Conservation (phyloP, 1,140 invertebrate genomes). For the Cydia amplana region DNA sequence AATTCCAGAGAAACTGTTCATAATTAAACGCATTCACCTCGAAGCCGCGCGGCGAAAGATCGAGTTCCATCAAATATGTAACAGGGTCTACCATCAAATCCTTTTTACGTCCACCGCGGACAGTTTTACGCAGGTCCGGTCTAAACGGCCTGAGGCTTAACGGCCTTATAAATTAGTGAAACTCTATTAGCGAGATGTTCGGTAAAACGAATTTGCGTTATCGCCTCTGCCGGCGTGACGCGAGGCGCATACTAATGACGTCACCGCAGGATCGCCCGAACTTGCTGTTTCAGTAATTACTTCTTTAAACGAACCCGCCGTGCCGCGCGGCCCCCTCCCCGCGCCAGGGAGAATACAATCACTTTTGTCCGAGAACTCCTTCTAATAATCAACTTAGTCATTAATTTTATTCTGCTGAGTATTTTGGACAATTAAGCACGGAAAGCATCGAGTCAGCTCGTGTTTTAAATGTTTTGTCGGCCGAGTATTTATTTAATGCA, state of each 20-base stretch:
- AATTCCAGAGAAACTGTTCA: slow-evolving; percentile 63
- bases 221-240: slow-evolving; percentile 67
- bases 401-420: slow-evolving; percentile 43
- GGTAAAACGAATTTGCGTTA: slow-evolving; percentile 78
- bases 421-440: slow-evolving; percentile 45
- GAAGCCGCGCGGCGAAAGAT: slow-evolving; percentile 57
- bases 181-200: slow-evolving; percentile 79
- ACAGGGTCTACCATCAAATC: slow-evolving; percentile 70
- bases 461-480: slow-evolving; percentile 1
- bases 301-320: slow-evolving; percentile 72
- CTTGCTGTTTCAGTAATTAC: slow-evolving; percentile 72
- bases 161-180: slow-evolving; percentile 78
- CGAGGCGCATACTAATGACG: slow-evolving; percentile 70
- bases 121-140: slow-evolving; percentile 69
- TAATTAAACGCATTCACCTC: slow-evolving; percentile 70
- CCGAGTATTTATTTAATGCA: not conserved
- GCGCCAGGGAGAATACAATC: slow-evolving; percentile 48
- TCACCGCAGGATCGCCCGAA: slow-evolving; percentile 56
- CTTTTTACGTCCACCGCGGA: slow-evolving; percentile 72
- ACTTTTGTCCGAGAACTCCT: slow-evolving; percentile 56
- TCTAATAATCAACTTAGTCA: slow-evolving; percentile 59
- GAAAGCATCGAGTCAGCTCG: not conserved
- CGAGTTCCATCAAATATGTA: slow-evolving; percentile 75
- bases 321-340: not conserved
- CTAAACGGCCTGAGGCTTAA: slow-evolving; percentile 61